Evolutionary conservation across 1,140 invertebrate genomes (phyloP), one percentile per base, ranked within the genome.

Genomic region (Camponotus vicinus): DNA sequence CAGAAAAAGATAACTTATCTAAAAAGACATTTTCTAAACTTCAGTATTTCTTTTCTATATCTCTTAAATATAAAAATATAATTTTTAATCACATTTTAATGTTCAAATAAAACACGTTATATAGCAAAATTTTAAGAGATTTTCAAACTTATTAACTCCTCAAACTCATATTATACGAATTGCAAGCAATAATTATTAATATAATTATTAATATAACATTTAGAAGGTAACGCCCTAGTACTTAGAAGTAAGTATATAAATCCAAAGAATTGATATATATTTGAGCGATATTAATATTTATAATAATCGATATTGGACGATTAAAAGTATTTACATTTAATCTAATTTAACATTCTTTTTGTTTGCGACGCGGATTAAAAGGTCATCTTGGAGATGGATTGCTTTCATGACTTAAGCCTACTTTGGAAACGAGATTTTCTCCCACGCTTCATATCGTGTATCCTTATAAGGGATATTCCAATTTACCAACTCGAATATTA

Each of bases 361-460:
- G 27, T 42, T 75, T 13, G n/a, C 1, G 6, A 63, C 21, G 40
- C 27, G 21, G 6, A 57, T 63, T 63, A 32, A 77, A 45, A 63
- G 2, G 6, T 15, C 9, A 45, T 45, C 40, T 42, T 64, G 18
- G 2, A 7, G 8, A 61, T 40, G 0, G n/a, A 42, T 8, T 42
- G 9, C 27, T 45, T 64, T 45, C 9, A 63, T 34, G 3, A 77
- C 40, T 63, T 64, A 63, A 77, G 37, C 27, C 21, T 40, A 27
- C 34, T 63, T 77, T 64, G 15, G 9, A 77, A 63, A 77, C 0
- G 9, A 77, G 2, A 63, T 63, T 45, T 77, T 15, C 4, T 34
- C 37, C 27, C 34, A 40, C 57, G 8, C 2, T 32, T 9, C 37
- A 15, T 61, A 32, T 76, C 21, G 4, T 4, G 2, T 8, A 21